Base-by-base conservation (phyloP, 2,113 vertebrate species). In the Macrotis lagotis region DNA sequence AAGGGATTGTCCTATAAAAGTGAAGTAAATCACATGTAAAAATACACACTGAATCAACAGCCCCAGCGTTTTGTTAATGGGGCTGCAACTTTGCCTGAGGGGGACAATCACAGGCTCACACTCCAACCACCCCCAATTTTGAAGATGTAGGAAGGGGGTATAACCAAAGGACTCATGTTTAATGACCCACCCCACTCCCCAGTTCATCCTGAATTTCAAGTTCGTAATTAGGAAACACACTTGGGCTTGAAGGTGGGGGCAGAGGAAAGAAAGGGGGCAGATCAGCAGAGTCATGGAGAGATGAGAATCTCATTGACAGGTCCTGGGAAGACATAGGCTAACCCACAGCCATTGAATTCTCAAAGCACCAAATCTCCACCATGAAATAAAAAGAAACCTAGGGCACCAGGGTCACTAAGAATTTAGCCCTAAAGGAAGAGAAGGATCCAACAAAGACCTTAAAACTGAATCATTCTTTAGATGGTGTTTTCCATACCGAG, bases 181-280 rank as follows among this genome's bases (percentile, higher is more conserved):
- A 97, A 97, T 97, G 96, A 95, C 96, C 83, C 66, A 83, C 66
- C 96, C 94, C 91, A 92, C 95, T 89, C 97, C 96, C 97, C 93
- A 74, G 97, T 96, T 93, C 95, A 95, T 96, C 97, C 97, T 97
- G 97, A 97, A 97, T 97, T 98, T 97, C 97, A 97, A 97, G 97
- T 98, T 97, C 94, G 53, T 97, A 97, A 97, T 98, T 97, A 97
- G 97, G 97, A 97, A 97, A 96, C 92, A 92, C 66, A 91, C 83
- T 97, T 95, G 50, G 90, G 90, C 94, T 95, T 91, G 51, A 93
- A 92, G 22, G 90, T 5, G 52, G 93, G 49, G 90, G 59, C 59
- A 52, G 90, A 94, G 90, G n/a, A 0, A 22, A 26, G 52, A 55
- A n/a, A 92, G 83, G 55, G 95, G 91, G 91, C 51, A 93, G n/a